A percentile compares a stretch with the other conserved stretches of the same genome.
phyloP scores from a whole-genome alignment of 2,113 vertebrate species.

The Azemiops feae region DNA sequence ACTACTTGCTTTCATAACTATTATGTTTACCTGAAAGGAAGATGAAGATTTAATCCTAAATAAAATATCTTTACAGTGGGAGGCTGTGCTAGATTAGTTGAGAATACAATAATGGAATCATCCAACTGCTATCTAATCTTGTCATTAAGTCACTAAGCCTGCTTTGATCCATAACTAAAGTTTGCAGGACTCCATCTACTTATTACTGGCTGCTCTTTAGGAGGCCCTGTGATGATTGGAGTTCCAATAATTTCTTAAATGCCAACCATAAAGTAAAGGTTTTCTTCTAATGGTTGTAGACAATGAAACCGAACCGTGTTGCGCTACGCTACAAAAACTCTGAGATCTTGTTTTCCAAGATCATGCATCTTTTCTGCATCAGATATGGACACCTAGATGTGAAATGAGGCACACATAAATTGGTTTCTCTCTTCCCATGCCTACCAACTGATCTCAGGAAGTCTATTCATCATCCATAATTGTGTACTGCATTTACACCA shows the following conservation, averaged over 20 bases:
- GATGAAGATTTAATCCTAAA: background rate
- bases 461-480: background rate
- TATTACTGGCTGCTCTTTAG: background rate
- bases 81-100: background rate
- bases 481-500: background rate
- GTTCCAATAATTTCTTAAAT: background rate
- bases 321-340: background rate
- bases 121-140: background rate
- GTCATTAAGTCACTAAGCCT: background rate
- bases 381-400: background rate
- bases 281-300: background rate
- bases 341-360: background rate
- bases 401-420: background rate
- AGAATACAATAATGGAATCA: background rate
- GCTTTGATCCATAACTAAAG: background rate
- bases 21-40: conserved; percentile 1
- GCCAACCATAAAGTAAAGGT: background rate
- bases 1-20: background rate
- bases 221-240: background rate
- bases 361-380: background rate
- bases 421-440: background rate
- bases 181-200: background rate
- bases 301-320: background rate
- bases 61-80: background rate
- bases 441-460: background rate